Conservation (phyloP, 2,113 vertebrate genomes). For the Datnioides undecimradiatus region DNA sequence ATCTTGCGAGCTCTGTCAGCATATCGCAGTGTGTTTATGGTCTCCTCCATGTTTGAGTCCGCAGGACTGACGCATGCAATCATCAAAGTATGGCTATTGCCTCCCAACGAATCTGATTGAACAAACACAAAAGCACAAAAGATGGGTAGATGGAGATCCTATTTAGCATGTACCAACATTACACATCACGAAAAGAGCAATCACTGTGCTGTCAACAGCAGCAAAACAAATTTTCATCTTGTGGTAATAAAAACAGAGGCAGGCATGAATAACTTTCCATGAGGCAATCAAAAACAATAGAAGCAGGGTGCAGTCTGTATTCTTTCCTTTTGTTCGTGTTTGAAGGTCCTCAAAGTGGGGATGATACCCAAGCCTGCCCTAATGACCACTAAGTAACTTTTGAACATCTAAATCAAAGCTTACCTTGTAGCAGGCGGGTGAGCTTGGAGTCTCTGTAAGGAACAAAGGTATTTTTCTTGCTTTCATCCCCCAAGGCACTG, state of each 20-base stretch:
- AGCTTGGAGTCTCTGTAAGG: conserved; percentile 98
- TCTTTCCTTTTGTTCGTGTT: not conserved
- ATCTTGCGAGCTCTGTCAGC: conserved; percentile 97
- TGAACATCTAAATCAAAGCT: conserved; percentile 61
- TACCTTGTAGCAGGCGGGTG: conserved; percentile 95
- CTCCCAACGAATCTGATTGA: conserved; percentile 92
- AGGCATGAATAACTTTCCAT: not conserved
- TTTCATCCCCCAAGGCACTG: conserved; percentile 97
- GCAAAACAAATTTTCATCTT: not conserved
- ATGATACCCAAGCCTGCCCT: not conserved
- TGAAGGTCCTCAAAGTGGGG: conserved; percentile 7
- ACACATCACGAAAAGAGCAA: not conserved
- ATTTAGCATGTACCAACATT: not conserved
- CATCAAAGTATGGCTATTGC: conserved; percentile 98
- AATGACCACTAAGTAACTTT: conserved; percentile 14
- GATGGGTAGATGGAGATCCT: not conserved
- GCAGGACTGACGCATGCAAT: conserved; percentile 97
- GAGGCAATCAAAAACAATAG: not conserved
- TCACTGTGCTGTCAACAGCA: not conserved
- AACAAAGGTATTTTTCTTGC: conserved; percentile 91
- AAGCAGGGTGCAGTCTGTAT: not conserved
- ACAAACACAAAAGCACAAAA: not conserved
- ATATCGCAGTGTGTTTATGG: conserved; percentile 95
- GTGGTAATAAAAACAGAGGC: not conserved
- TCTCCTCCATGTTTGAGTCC: conserved; percentile 97